Conservation (phyloP, 2,113 vertebrate species). For the Brachionichthys hirsutus region DNA sequence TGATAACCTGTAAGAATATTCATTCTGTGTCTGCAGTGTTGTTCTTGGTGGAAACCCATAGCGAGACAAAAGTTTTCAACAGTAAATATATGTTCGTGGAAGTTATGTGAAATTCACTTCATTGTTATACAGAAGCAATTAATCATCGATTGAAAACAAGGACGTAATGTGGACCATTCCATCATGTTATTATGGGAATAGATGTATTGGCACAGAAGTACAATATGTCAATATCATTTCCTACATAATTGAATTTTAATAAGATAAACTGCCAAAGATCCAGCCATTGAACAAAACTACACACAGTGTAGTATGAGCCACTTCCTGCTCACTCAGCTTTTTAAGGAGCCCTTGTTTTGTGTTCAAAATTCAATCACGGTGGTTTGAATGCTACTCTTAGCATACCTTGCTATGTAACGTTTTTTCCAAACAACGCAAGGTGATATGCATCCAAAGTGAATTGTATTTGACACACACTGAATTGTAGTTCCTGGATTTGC, state of each 20-base stretch:
- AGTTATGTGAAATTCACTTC: slow-evolving; percentile 29
- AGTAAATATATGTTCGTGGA: slow-evolving; percentile 16
- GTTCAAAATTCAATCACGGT: slow-evolving; percentile 11
- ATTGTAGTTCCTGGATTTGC: slow-evolving; percentile 2
- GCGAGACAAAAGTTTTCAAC: slow-evolving; percentile 3
- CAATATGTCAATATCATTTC: slow-evolving; percentile 47
- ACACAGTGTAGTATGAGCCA: slow-evolving; percentile 13
- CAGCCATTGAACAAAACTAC: slow-evolving; percentile 57
- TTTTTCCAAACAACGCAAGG: slow-evolving; percentile 16
- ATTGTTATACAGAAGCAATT: slow-evolving; percentile 32
- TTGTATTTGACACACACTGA: slow-evolving; percentile 16
- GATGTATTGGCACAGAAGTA: slow-evolving; percentile 40
- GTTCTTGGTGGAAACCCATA: slow-evolving; percentile 26
- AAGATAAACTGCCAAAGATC: slow-evolving; percentile 83
- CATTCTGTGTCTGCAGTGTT: slow-evolving; percentile 27
- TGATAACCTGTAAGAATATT: slow-evolving; percentile 19
- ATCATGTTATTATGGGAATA: slow-evolving; percentile 17
- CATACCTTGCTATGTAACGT: not conserved
- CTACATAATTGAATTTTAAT: slow-evolving; percentile 48
- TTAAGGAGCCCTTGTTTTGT: slow-evolving; percentile 8
- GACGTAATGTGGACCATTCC: slow-evolving; percentile 23
- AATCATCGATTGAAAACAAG: slow-evolving; percentile 35
- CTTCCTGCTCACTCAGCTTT: slow-evolving; percentile 24
- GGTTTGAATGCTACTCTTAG: slow-evolving; percentile 21
- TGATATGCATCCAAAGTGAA: slow-evolving; percentile 25